Evolutionary conservation across 2,113 vertebrate genomes (phyloP), one percentile per base, ranked within the genome.

Genomic region (Coptodon bakossiorum): DNA sequence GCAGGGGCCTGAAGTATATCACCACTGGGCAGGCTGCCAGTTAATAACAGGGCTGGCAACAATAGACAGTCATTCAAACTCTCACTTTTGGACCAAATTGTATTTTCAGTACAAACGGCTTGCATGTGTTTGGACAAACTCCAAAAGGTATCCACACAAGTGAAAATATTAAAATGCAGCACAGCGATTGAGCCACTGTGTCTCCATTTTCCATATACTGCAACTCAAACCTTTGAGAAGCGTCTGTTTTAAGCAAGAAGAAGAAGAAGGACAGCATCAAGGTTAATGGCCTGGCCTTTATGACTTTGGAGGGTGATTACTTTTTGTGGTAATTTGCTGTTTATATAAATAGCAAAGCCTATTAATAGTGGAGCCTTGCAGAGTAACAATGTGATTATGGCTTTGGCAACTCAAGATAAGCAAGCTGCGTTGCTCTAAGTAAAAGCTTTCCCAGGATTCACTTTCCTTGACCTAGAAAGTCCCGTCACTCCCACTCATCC

Each of bases 381-480:
- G 91, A 92, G 92, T 89, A 89, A 91, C 93, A 95, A 93, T 90
- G 92, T 93, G 92, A 95, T 95, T 95, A 94, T 80, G 88, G 93
- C 90, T 94, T 95, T 93, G 93, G 93, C 86, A 86, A 90, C 89
- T 89, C 73, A 73, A 93, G 94, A 95, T 95, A 94, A 95, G 94
- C 81, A 94, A 94, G 92, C 91, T 63, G 57, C 88, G 90, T 94
- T 89, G 84, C 92, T 93, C 68, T 81, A 86, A 90, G 90, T 93
- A 93, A 94, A 94, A 93, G 92, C 90, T 90, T 93, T 82, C 88
- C 79, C 17, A 40, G 80, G 90, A 93, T 94, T 94, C 92, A 88
- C 90, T 94, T 92, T 91, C 87, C 80, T 87, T 94, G 92, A 94
- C 94, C 94, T 93, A 94, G 91, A 95, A 95, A 94, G 85, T 92